Conservation (phyloP, 2,113 vertebrate species). For the Gnathonemus echidnorhynchus region DNA sequence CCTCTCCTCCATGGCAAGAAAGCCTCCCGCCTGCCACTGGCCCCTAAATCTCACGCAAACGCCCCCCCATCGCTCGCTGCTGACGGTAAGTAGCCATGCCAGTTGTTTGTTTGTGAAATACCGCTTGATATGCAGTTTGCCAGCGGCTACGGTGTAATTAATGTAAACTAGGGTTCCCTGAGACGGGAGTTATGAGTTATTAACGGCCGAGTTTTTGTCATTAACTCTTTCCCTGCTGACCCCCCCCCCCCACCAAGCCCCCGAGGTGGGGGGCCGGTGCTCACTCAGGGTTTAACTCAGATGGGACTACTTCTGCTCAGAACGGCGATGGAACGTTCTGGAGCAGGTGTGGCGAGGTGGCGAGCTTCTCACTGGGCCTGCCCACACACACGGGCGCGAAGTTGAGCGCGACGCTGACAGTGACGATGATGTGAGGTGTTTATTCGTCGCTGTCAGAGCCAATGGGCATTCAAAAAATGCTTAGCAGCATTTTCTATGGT, state of each 20-base stretch:
- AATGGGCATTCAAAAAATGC: background rate
- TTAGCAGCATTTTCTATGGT: background rate
- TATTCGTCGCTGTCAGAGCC: background rate
- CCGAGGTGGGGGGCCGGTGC: background rate
- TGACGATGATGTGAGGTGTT: background rate
- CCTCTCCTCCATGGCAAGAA: background rate
- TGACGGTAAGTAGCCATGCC: constrained; percentile 61
- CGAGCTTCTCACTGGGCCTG: background rate
- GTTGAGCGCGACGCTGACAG: no score
- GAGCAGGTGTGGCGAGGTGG: background rate
- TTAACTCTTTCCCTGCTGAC: constrained; percentile 38
- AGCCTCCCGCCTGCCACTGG: constrained; percentile 32
- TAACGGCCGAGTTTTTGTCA: constrained; percentile 49
- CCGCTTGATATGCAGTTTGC: constrained; percentile 65
- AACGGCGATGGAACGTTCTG: background rate
- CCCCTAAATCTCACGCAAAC: constrained; percentile 44
- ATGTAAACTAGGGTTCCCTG: constrained; percentile 63
- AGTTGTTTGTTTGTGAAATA: constrained; percentile 64
- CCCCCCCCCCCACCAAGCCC: background rate
- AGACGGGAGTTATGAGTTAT: constrained; percentile 61
- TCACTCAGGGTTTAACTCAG: background rate
- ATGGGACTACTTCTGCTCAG: background rate
- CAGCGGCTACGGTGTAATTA: constrained; percentile 68
- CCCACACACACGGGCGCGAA: background rate
- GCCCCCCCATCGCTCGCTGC: constrained; percentile 45